Conservation (phyloP, 2,113 vertebrate species). For the Anarrhichthys ocellatus region DNA sequence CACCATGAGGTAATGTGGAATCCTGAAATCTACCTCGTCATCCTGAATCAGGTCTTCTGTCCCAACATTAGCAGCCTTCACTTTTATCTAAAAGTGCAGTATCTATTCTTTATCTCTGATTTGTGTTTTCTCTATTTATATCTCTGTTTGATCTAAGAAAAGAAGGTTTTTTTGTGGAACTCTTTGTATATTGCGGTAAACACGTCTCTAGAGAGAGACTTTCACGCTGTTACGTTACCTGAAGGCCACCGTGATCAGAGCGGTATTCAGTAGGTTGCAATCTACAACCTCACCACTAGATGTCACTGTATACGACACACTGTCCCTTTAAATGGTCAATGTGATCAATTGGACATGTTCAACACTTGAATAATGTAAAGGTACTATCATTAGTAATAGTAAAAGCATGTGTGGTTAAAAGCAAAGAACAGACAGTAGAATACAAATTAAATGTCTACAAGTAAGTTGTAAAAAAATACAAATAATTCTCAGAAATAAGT, state of each 20-base stretch:
- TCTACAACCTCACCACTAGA: neutral
- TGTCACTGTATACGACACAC: neutral
- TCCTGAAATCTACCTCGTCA: conserved; percentile 1
- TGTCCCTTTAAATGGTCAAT: neutral
- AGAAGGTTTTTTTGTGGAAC: neutral
- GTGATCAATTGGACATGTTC: neutral
- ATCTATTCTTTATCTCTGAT: conserved; percentile 2
- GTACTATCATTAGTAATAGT: too few species aligned
- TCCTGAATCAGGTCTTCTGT: conserved; percentile 28
- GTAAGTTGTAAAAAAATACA: neutral
- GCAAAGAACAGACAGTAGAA: too few species aligned
- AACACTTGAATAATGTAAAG: neutral
- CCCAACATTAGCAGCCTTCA: conserved; percentile 28
- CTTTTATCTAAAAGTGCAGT: conserved; percentile 17
- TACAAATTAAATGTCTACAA: too few species aligned
- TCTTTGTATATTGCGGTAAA: neutral
- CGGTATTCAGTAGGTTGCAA: neutral
- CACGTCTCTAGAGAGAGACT: too few species aligned
- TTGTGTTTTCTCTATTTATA: neutral
- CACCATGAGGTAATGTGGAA: neutral
- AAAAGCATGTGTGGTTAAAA: neutral
- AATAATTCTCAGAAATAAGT: neutral
- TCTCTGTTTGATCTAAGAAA: conserved; percentile 1
- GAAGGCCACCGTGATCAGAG: neutral
- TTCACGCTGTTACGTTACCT: too few species aligned